These are phyloP conservation scores for Microtus oregoni DNA, from an alignment of 2,113 vertebrate species.

Conservation along the genomic window DNA sequence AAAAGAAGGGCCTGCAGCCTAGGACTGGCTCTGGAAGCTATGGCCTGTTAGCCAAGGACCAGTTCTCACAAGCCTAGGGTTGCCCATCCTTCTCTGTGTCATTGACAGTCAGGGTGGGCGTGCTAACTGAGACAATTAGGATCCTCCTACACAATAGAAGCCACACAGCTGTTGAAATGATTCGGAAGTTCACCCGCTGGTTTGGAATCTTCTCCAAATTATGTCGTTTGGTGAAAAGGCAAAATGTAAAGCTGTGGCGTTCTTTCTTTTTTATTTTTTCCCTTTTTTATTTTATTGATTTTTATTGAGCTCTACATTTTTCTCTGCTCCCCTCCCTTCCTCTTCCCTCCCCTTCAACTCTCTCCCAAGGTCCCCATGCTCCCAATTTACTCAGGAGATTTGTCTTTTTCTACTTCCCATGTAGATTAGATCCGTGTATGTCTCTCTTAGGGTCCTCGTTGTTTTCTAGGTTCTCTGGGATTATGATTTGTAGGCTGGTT, in stretches of 20 bases:
- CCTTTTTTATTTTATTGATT: too few relatives aligned
- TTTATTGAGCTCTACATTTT: too few relatives aligned
- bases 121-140: background rate
- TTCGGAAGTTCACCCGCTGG: background rate
- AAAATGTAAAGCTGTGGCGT: background rate
- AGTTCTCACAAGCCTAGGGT: background rate
- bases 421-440: too few relatives aligned
- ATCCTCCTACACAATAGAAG: background rate
- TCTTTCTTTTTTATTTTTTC: background rate
- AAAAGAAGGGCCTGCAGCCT: background rate
- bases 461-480: too few relatives aligned
- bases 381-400: too few relatives aligned
- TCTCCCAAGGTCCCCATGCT: too few relatives aligned
- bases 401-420: too few relatives aligned
- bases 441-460: too few relatives aligned
- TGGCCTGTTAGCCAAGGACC: background rate
- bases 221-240: background rate
- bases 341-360: too few relatives aligned
- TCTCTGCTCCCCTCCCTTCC: too few relatives aligned
- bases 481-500: too few relatives aligned
- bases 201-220: conserved; percentile 28
- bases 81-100: background rate
- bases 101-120: rapidly evolving
- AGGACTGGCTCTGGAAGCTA: background rate
- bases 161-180: conserved; percentile 35